Evolutionary conservation across 2,797 vertebrate genomes (phyloP), one percentile per base, ranked within the genome.

Genomic region (Argya squamiceps): DNA sequence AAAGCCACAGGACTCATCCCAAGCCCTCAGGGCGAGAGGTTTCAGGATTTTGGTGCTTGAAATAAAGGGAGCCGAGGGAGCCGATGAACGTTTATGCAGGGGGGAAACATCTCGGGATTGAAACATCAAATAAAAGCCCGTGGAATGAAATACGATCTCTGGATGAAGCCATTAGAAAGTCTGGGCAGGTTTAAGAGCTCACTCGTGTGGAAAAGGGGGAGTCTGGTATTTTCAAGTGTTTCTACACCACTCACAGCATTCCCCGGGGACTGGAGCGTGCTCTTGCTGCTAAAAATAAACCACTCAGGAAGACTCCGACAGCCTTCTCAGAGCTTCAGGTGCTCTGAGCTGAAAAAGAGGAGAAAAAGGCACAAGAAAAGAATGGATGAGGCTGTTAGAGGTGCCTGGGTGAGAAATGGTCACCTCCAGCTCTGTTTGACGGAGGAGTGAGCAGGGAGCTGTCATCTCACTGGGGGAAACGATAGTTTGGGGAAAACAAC

Each of bases 111-210:
- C 59, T n/a, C 4, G 0, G 13, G 53, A 14, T 22, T 27, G 47
- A 58, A 65, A n/a, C 15, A 22, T n/a, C 68, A 62, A 34, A 69
- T 36, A 27, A 76, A 88, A 73, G 4, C 82, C 75, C 2, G 0
- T 8, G 10, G 11, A 9, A 21, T 43, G 43, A 70, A 77, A 65
- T 10, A 34, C 0, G 5, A 37, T 22, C 32, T 1, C n/a, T 44
- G 58, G 32, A n/a, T 50, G 9, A 27, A 88, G 50, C 37, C 76
- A 10, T 69, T 65, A 27, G 30, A 46, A 65, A 55, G 37, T 19
- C 71, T 60, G 64, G 47, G 80, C 83, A 92, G 86, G 79, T 85
- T 95, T 64, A 73, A 90, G 71, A 92, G 85, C 88, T 91, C 58
- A 0, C 19, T 62, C 11, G 41, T 53, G 34, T 15, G 21, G 44